Conservation (phyloP, 2,888 invertebrate genomes). For the Caenorhabditis japonica region DNA sequence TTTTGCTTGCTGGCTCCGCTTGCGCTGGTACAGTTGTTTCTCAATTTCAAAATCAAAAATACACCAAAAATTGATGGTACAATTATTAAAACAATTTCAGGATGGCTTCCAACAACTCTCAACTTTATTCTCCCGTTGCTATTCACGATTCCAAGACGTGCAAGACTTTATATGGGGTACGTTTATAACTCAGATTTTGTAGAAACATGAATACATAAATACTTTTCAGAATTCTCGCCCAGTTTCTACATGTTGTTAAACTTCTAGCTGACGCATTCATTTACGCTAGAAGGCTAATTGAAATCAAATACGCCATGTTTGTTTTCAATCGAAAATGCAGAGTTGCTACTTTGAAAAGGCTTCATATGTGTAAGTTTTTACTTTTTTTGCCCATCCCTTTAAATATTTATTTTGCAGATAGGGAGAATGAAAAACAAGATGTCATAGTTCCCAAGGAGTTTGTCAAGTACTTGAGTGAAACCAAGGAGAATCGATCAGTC, state of each 20-base stretch:
- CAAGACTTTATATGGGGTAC: slow-evolving; percentile 40
- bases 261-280: slow-evolving; percentile 83
- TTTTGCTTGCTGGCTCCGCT: slow-evolving; percentile 70
- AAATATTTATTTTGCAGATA: slow-evolving; percentile 9
- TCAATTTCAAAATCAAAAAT: not conserved
- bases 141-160: slow-evolving; percentile 23
- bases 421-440: slow-evolving; percentile 21
- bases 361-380: slow-evolving; percentile 13
- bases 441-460: slow-evolving; percentile 63
- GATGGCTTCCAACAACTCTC: slow-evolving; percentile 68
- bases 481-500: slow-evolving; percentile 63
- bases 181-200: no score
- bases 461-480: slow-evolving; percentile 66
- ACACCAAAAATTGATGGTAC: not conserved
- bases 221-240: slow-evolving; percentile 62
- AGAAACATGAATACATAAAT: no score
- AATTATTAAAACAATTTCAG: slow-evolving; percentile 13
- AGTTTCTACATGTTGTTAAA: slow-evolving; percentile 70
- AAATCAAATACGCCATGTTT: slow-evolving; percentile 80
- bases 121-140: slow-evolving; percentile 58
- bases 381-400: not conserved
- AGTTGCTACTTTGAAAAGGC: not conserved
- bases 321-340: slow-evolving; percentile 53
- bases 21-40: slow-evolving; percentile 68
- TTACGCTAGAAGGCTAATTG: slow-evolving; percentile 83